Base-by-base conservation (phyloP, 2,113 vertebrate genomes). In the Theristicus caerulescens region DNA sequence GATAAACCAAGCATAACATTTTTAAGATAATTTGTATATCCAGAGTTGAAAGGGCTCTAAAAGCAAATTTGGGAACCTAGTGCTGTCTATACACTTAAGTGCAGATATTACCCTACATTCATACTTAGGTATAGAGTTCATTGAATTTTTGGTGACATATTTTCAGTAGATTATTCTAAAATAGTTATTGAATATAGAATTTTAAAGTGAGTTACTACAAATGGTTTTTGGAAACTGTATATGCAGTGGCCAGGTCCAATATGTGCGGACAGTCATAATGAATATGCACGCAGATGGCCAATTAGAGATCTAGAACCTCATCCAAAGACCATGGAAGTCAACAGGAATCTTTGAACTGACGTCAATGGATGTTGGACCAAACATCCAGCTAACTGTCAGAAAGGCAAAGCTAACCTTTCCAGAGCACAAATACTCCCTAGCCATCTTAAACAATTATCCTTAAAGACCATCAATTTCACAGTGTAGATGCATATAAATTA, bases 261-360 rank as follows among this genome's bases (percentile, higher is more conserved):
- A 11, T 26, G 1, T 52, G 26, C 4, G 3, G 38, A 26, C 11
- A 32, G 6, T 59, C 34, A 67, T 1, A 54, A 14, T 0, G 4
- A 67, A 74, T 59, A 49, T 6, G 3, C 6, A 69, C 3, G 34
- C 34, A 76, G 65, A 69, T 73, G 90, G 46, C 18, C 22, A 90
- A 32, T 93, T 78, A 67, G 40, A 55, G 18, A 52, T 58, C 25
- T 67, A 88, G 57, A 70, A 74, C 22, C 9, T 71, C 55, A 86
- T 71, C 69, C 69, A 81, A 84, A 88, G 36, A 16, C 29, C 3
- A 0, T 18, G 44, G 26, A 88, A 74, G 4, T 61, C 59, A 74
- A 29, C 5, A 78, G 19, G 32, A 74, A 32, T 65, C 9, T 82
- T 59, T 83, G 44, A 82, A 67, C 19, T n/a, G 36, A 77, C 3